Percentiles rank a stretch among this genome's conserved stretches.
Evolutionary conservation across 2,113 vertebrate species (phyloP).

Genomic region (Cyprinodon variegatus): DNA sequence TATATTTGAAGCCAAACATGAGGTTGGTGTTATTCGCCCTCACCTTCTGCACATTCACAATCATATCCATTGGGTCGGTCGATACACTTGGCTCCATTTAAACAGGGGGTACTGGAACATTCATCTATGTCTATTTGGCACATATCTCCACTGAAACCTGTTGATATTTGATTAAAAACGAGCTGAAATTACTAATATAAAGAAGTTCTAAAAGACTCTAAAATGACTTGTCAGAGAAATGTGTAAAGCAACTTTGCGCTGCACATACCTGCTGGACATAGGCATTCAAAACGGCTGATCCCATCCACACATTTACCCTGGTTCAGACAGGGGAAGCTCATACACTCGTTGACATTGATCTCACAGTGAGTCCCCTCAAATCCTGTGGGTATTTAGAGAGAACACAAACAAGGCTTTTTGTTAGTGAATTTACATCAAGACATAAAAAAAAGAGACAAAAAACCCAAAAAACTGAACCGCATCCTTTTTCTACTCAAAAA

Average conservation of each 20-base stretch:
- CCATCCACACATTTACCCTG: slow-evolving; percentile 86
- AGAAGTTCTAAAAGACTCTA: background rate
- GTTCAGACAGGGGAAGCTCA: slow-evolving; percentile 88
- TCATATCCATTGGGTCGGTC: slow-evolving; percentile 94
- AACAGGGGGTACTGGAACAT: slow-evolving; percentile 93
- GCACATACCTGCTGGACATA: slow-evolving; percentile 86
- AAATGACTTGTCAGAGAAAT: background rate
- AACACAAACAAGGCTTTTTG: background rate
- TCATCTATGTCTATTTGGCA: slow-evolving; percentile 96
- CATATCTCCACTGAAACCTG: slow-evolving; percentile 92
- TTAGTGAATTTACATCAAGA: background rate
- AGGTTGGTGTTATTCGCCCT: background rate
- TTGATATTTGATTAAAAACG: slow-evolving; percentile 6
- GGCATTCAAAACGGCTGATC: slow-evolving; percentile 86
- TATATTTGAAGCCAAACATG: background rate
- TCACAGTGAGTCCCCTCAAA: slow-evolving; percentile 87
- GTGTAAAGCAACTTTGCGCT: background rate
- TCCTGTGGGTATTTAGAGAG: slow-evolving; percentile 68
- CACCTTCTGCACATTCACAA: slow-evolving; percentile 95
- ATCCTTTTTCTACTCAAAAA: background rate
- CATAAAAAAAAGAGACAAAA: background rate
- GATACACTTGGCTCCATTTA: slow-evolving; percentile 93
- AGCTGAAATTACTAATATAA: background rate
- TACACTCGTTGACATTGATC: slow-evolving; percentile 84
- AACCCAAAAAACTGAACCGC: background rate